Conservation (phyloP, 2,797 vertebrate genomes). For the Kryptopterus vitreolus region DNA sequence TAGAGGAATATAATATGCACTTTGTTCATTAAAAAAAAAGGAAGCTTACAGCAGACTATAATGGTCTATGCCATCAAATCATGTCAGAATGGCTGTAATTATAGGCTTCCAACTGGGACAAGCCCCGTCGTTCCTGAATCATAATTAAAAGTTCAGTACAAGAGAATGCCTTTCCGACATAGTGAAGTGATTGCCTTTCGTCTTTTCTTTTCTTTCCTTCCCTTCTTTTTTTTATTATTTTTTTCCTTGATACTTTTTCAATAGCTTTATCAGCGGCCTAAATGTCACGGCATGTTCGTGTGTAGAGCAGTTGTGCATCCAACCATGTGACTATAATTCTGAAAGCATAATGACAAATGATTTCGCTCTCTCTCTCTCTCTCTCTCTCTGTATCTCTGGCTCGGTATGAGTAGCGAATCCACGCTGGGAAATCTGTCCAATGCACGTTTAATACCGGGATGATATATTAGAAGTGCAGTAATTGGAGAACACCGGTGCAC, state of each 20-base stretch:
- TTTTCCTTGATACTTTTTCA: conserved; percentile 1
- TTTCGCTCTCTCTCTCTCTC: background rate
- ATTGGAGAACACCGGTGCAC: background rate
- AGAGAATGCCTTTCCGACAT: conserved; percentile 6
- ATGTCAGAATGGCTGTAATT: conserved; percentile 42
- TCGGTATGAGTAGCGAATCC: background rate
- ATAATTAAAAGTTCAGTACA: conserved; percentile 43
- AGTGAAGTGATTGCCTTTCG: conserved; percentile 28
- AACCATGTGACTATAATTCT: conserved; percentile 1
- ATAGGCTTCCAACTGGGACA: conserved; percentile 33
- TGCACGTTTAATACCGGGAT: background rate
- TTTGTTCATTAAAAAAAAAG: conserved; percentile 6
- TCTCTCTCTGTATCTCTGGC: background rate
- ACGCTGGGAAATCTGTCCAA: background rate
- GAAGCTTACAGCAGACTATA: conserved; percentile 25
- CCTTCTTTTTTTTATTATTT: background rate
- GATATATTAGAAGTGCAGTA: background rate
- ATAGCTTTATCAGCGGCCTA: conserved; percentile 7
- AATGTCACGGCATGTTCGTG: background rate
- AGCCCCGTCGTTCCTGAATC: conserved; percentile 18
- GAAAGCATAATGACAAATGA: background rate
- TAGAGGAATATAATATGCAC: conserved; percentile 7
- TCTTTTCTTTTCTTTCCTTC: background rate
- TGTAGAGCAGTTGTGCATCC: background rate
- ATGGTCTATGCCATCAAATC: conserved; percentile 32